Evolutionary conservation across 2,888 invertebrate species (phyloP).

Genomic region (Lithophane socia): DNA sequence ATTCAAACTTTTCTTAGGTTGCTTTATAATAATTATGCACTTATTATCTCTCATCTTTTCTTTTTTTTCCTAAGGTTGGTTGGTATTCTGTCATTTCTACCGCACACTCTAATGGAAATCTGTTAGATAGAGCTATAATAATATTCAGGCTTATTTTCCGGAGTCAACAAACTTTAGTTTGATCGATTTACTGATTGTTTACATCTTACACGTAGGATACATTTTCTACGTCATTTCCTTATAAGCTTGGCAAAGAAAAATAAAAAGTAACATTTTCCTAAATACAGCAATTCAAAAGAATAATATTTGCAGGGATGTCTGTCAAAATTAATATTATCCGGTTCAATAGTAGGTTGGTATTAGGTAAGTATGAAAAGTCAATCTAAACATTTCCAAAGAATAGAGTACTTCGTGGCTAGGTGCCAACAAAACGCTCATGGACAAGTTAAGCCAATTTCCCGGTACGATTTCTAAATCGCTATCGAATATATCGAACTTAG

Average conservation of each 20-base stretch:
- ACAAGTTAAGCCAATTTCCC: slow-evolving; percentile 40
- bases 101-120: not conserved
- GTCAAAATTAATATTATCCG: not conserved
- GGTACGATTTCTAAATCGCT: slow-evolving; percentile 28
- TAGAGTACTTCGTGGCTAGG: slow-evolving; percentile 23
- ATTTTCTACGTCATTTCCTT: not conserved
- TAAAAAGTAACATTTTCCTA: not conserved
- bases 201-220: not conserved
- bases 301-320: not conserved
- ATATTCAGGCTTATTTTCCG: not conserved
- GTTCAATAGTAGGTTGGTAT: not conserved
- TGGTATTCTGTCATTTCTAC: not conserved
- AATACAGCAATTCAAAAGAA: not conserved
- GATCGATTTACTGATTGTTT: not conserved
- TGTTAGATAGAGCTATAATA: not conserved
- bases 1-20: not conserved
- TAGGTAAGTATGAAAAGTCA: slow-evolving; percentile 4
- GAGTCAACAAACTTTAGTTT: not conserved
- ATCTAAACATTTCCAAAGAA: slow-evolving; percentile 15
- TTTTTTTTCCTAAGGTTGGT: not conserved
- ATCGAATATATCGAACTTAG: slow-evolving; percentile 11
- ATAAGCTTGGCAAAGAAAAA: not conserved
- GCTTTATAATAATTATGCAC: not conserved
- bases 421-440: slow-evolving; percentile 39
- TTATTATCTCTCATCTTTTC: not conserved